A percentile compares a stretch with the other conserved stretches of the same genome.
phyloP scores from a whole-genome alignment of 2,888 invertebrate species.

The Acrobasis suavella region DNA sequence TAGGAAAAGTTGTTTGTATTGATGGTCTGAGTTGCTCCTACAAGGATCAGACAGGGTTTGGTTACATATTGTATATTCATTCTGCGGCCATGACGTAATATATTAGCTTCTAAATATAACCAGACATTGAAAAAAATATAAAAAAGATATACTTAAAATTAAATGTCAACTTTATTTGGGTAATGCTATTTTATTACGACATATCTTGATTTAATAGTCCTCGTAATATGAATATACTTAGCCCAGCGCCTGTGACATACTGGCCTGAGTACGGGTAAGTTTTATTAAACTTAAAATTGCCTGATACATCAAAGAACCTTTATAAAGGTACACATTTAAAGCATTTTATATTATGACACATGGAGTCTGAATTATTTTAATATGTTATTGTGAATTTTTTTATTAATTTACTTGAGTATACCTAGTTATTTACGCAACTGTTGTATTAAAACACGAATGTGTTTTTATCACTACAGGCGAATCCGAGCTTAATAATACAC shows the following conservation, averaged over 20 bases:
- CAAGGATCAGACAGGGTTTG: too few relatives aligned
- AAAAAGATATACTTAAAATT: neutral
- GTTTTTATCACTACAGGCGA: too few relatives aligned
- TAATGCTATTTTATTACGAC: neutral
- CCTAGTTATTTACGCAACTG: too few relatives aligned
- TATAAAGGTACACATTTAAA: neutral
- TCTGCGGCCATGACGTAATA: too few relatives aligned
- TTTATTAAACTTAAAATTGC: slow-evolving; percentile 1
- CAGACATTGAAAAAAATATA: neutral
- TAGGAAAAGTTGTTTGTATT: too few relatives aligned
- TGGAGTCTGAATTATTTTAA: neutral
- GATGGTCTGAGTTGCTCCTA: too few relatives aligned
- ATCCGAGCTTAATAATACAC: too few relatives aligned
- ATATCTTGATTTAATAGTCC: neutral
- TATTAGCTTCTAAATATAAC: neutral
- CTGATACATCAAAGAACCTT: neutral
- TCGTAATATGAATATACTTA: neutral
- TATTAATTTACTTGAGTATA: too few relatives aligned
- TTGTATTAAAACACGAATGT: too few relatives aligned
- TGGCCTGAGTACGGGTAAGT: neutral
- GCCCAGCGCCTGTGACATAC: neutral
- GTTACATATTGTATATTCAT: too few relatives aligned
- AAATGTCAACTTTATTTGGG: neutral
- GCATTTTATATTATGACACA: neutral
- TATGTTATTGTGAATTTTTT: neutral